Conservation (phyloP, 2,113 vertebrate species). For the Mustela lutreola region DNA sequence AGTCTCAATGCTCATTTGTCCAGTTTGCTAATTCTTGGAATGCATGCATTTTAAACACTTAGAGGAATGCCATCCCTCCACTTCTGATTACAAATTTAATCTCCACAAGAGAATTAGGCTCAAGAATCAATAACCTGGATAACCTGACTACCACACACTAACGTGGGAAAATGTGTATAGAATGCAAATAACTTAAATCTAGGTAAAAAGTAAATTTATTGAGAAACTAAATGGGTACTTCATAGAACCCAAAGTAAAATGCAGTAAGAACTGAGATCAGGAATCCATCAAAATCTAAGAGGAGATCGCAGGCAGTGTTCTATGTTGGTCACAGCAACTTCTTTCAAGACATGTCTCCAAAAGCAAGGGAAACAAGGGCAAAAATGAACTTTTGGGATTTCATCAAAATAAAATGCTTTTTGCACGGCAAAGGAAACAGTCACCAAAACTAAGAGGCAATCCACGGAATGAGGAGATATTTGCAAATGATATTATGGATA, state of each 20-base stretch:
- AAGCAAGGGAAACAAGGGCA: no score
- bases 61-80: neutral
- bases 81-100: neutral
- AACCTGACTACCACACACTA: neutral
- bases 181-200: conserved; percentile 21
- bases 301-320: no score
- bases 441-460: no score
- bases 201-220: neutral
- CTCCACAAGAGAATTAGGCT: neutral
- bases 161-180: neutral
- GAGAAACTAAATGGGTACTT: neutral
- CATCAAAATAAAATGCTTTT: no score
- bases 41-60: neutral
- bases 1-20: neutral
- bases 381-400: no score
- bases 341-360: no score
- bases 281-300: no score
- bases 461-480: no score
- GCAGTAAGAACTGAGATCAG: neutral
- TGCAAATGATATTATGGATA: no score
- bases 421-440: no score
- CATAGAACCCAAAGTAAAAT: neutral
- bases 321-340: no score
- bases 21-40: neutral
- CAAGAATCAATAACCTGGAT: neutral